These are phyloP conservation scores for Xestoiulus laeticollis DNA, from an alignment of 2,888 invertebrate genomes.

Conservation along the genomic window DNA sequence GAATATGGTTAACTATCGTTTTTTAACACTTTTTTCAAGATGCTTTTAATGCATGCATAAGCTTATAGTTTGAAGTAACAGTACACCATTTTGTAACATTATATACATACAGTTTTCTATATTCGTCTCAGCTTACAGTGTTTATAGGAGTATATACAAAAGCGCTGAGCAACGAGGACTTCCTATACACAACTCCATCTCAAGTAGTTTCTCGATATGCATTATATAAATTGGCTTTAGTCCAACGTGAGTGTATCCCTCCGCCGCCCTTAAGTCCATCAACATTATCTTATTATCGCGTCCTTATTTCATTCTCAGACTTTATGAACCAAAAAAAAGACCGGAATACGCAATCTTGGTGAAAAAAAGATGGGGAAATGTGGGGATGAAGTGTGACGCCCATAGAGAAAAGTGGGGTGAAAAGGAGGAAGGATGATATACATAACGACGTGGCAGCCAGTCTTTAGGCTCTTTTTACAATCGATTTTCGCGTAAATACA, in stretches of 20 bases:
- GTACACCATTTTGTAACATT: too few relatives aligned
- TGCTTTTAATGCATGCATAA: too few relatives aligned
- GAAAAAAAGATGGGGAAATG: neutral
- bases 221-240: neutral
- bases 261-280: neutral
- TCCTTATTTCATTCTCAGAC: constrained; percentile 1
- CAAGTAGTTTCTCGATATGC: neutral
- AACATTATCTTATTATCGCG: constrained; percentile 1
- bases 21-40: too few relatives aligned
- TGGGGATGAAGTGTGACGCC: neutral
- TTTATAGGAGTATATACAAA: too few relatives aligned
- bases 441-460: constrained; percentile 1
- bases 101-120: too few relatives aligned
- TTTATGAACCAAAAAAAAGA: neutral
- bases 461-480: constrained; percentile 1
- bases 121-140: too few relatives aligned
- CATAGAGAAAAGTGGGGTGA: neutral
- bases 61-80: too few relatives aligned
- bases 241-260: neutral
- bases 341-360: neutral
- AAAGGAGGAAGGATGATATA: neutral
- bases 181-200: neutral
- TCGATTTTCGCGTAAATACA: constrained; percentile 1
- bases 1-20: too few relatives aligned
- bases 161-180: neutral